Evolutionary conservation across 1,140 invertebrate genomes (phyloP).

Genomic region (Cataglyphis hispanica): DNA sequence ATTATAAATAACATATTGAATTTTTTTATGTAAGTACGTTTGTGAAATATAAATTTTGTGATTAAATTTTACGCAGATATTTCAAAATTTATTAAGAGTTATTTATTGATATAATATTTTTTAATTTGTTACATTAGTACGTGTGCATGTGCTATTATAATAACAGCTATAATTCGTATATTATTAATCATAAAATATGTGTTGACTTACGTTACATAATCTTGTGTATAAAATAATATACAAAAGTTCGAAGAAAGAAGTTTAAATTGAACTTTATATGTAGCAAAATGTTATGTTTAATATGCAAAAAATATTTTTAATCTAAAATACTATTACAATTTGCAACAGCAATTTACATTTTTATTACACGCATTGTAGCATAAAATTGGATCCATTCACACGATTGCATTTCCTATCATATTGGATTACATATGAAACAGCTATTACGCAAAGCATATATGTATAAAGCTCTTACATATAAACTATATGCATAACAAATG

Average conservation of each 20-base stretch:
- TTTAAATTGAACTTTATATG: neutral
- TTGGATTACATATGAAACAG: neutral
- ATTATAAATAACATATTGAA: slow-evolving; percentile 4
- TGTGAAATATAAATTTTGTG: neutral
- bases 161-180: neutral
- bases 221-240: neutral
- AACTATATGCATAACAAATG: neutral
- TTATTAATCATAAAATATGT: neutral
- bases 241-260: too few species aligned
- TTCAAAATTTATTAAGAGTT: slow-evolving; percentile 11
- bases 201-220: neutral
- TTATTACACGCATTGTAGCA: neutral
- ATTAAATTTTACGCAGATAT: neutral
- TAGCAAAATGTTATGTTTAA: neutral
- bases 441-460: neutral
- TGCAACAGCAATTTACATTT: slow-evolving; percentile 25
- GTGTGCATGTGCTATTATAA: neutral
- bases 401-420: neutral
- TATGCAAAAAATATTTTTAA: neutral
- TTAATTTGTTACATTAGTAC: neutral
- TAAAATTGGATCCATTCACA: neutral
- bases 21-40: neutral
- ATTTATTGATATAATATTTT: slow-evolving; percentile 14
- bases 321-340: slow-evolving; percentile 21
- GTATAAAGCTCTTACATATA: neutral